Base-by-base conservation (phyloP, 2,888 invertebrate species). In the Sinotaia quadrata region DNA sequence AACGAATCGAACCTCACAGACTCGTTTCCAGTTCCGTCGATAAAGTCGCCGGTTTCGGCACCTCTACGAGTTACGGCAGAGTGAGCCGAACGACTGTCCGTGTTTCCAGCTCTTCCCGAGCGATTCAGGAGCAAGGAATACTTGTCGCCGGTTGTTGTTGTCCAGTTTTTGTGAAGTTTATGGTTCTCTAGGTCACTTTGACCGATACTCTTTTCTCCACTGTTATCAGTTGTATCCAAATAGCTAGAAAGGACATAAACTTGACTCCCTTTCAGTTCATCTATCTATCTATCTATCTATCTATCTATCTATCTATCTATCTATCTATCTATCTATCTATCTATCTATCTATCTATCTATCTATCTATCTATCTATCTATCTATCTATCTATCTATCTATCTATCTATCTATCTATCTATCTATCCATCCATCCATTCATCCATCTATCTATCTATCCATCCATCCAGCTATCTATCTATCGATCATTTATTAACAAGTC, bases 21-120 rank as follows among this genome's bases (percentile, higher is more conserved):
- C n/a, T 44, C 54, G 37, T 37, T 31, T 5, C 34, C 56, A 15
- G 44, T 12, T 12, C 44, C 44, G n/a, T n/a, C 37, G 29, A 44
- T 21, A 21, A 12, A 18, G 33, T 71, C 69, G n/a, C 73, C 69
- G 21, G 68, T 66, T 49, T 71, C 52, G 24, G 56, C 69, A 15
- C 68, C 36, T n/a, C 66, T 68, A 24, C 63, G 61, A 41, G 68
- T 61, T 12, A 61, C 68, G 18, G 68, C 60, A 18, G 56, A 58
- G 24, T 24, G 24, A 2, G 21, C 65, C 4, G 65, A 54, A 15
- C 54, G 65, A 2, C 41, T 33, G 29, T 51, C 36, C 4, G n/a
- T 37, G 10, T 15, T 15, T 15, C 63, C 63, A 31, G 54, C 2
- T 5, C 41, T n/a, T 44, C 59, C 59, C 29, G 44, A 21, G 34